These are phyloP conservation scores for Eumacrocentrus americanus DNA, from an alignment of 2,888 invertebrate genomes.

Conservation along the genomic window DNA sequence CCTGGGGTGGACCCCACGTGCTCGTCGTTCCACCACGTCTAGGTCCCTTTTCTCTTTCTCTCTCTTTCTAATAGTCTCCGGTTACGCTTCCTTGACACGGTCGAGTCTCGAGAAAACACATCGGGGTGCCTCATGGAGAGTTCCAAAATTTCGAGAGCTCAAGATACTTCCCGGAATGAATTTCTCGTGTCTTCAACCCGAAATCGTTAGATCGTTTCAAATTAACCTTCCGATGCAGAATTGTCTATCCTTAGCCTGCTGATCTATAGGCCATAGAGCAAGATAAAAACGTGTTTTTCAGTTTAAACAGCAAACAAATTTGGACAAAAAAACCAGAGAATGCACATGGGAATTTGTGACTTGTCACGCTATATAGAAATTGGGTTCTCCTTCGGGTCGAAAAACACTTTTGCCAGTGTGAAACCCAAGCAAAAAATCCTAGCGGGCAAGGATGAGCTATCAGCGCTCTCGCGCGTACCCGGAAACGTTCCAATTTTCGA, in stretches of 20 bases:
- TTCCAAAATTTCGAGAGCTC: slow-evolving; percentile 34
- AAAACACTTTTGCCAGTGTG: too few relatives aligned
- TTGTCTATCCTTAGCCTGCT: too few relatives aligned
- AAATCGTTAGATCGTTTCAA: slow-evolving; percentile 31
- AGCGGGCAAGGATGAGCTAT: slow-evolving; percentile 15
- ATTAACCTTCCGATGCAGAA: slow-evolving; percentile 28
- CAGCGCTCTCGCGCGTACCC: slow-evolving; percentile 26
- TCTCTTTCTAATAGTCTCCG: slow-evolving; percentile 35
- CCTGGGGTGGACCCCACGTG: slow-evolving; percentile 52
- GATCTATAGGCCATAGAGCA: too few relatives aligned
- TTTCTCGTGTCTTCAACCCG: slow-evolving; percentile 30
- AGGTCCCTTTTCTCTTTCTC: slow-evolving; percentile 1
- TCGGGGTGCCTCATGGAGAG: slow-evolving; percentile 30
- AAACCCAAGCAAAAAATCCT: slow-evolving; percentile 30
- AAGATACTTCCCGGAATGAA: slow-evolving; percentile 35
- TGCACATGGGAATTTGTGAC: slow-evolving; percentile 26
- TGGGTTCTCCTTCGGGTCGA: too few relatives aligned
- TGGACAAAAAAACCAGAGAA: neutral
- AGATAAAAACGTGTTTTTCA: too few relatives aligned
- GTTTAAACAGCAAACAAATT: too few relatives aligned
- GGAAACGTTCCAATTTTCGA: slow-evolving; percentile 45
- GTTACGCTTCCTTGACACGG: slow-evolving; percentile 43
- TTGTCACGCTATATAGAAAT: too few relatives aligned
- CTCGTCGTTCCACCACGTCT: slow-evolving; percentile 28
- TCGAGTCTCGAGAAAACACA: too few relatives aligned